Conservation (phyloP, 1,140 invertebrate genomes). For the Cryptotermes secundus region DNA sequence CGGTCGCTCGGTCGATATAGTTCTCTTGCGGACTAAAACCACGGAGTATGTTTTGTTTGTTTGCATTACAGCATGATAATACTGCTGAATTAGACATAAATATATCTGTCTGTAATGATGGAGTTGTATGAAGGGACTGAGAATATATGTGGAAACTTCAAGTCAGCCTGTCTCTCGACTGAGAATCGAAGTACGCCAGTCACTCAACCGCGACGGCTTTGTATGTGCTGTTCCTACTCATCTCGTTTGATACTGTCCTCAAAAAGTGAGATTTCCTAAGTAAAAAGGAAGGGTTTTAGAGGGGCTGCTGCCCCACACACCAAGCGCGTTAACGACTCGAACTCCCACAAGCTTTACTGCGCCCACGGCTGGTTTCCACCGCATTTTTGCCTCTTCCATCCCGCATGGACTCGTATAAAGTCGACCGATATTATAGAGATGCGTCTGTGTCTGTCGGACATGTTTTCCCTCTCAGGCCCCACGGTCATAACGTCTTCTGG, state of each 20-base stretch:
- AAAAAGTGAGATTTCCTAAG: neutral
- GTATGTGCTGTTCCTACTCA: neutral
- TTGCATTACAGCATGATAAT: too few species aligned
- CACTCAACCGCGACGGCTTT: neutral
- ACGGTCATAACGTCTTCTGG: neutral
- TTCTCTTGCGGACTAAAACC: too few species aligned
- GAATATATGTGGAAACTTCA: too few species aligned
- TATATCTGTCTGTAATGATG: too few species aligned
- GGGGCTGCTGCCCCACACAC: neutral
- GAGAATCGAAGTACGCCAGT: too few species aligned
- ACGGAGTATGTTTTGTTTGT: too few species aligned
- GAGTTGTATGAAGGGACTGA: too few species aligned
- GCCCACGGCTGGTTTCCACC: neutral
- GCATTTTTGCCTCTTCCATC: neutral
- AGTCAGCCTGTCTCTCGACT: too few species aligned
- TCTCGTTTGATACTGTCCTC: neutral
- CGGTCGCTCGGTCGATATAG: too few species aligned
- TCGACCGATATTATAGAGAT: slow-evolving; percentile 10
- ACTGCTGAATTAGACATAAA: too few species aligned
- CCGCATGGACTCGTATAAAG: neutral
- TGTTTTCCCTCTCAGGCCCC: slow-evolving; percentile 16
- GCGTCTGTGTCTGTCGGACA: slow-evolving; percentile 5
- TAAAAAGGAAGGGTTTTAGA: neutral
- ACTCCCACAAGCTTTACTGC: neutral
- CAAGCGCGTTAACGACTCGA: neutral